phyloP scores from a whole-genome alignment of 2,888 invertebrate genomes.

The Rambutsinella grinnellia region DNA sequence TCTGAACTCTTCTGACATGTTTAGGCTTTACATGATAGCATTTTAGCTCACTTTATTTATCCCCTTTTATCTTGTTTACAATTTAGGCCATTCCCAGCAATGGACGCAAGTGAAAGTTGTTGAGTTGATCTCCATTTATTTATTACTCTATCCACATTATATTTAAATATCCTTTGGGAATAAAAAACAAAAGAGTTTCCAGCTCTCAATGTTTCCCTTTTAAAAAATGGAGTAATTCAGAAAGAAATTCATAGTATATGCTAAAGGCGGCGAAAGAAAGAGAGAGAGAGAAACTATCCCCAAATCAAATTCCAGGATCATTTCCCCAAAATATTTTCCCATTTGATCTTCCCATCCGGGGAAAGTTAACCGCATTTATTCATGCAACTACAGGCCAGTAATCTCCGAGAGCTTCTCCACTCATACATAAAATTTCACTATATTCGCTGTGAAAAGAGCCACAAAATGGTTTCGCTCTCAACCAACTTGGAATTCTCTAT shows the following conservation, averaged over 20 bases:
- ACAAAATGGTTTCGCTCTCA: neutral
- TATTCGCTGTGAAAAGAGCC: neutral
- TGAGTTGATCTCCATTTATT: too few species aligned
- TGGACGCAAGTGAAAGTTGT: too few species aligned
- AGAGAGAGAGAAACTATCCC: slow-evolving; percentile 10
- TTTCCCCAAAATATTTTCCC: slow-evolving; percentile 36
- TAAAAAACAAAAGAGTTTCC: too few species aligned
- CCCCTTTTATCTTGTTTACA: too few species aligned
- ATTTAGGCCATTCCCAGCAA: too few species aligned
- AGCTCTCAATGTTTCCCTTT: too few species aligned
- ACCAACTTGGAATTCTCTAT: slow-evolving; percentile 38
- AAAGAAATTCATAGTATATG: neutral
- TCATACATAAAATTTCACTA: neutral
- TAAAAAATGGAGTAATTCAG: neutral
- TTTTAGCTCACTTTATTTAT: too few species aligned
- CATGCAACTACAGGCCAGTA: neutral
- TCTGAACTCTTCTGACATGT: too few species aligned
- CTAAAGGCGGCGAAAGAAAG: neutral
- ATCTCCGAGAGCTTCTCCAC: neutral
- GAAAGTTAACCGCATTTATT: slow-evolving; percentile 24
- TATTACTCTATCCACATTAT: neutral
- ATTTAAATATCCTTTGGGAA: neutral
- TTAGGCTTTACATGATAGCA: too few species aligned
- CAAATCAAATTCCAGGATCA: slow-evolving; percentile 46
- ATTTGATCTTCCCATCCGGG: slow-evolving; percentile 19